Evolutionary conservation across 2,888 invertebrate species (phyloP).

Genomic region (Eupeodes latifasciatus): DNA sequence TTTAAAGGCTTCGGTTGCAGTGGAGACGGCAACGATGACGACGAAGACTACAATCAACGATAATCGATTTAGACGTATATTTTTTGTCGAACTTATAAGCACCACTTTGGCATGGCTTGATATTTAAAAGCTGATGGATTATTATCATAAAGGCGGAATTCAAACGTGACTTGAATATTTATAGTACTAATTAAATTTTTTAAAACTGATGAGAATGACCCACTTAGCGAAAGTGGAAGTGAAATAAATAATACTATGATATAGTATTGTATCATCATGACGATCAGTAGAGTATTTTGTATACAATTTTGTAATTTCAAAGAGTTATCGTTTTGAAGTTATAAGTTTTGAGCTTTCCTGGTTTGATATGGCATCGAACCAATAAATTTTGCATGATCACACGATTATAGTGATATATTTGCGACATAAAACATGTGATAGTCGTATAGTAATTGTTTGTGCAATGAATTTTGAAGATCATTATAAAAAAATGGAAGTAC

Average conservation of each 20-base stretch:
- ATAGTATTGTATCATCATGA: constrained; percentile 56
- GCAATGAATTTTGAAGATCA: constrained; percentile 36
- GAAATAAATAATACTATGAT: constrained; percentile 46
- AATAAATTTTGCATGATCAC: constrained; percentile 52
- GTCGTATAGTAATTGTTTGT: constrained; percentile 28
- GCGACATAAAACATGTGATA: constrained; percentile 27
- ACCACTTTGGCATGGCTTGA: constrained; percentile 6
- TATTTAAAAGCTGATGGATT: constrained; percentile 18
- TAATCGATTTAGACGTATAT: constrained; percentile 47
- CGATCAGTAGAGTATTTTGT: constrained; percentile 11
- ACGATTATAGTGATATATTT: constrained; percentile 26
- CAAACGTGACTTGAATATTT: constrained; percentile 62
- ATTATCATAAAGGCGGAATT: constrained; percentile 21
- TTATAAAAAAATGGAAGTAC: too few relatives aligned
- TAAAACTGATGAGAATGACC: constrained; percentile 47
- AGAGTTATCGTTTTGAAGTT: background rate
- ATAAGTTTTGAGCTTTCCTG: constrained; percentile 45
- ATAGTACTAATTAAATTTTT: constrained; percentile 59
- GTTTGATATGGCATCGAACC: constrained; percentile 40
- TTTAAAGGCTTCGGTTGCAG: constrained; percentile 39
- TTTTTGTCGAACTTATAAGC: constrained; percentile 11
- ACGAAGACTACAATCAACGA: background rate
- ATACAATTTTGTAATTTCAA: constrained; percentile 45
- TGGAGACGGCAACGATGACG: too few relatives aligned
- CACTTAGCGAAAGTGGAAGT: constrained; percentile 71